Evolutionary conservation across 2,888 invertebrate species (phyloP), one percentile per base, ranked within the genome.

Genomic region (Eupithecia abbreviata): DNA sequence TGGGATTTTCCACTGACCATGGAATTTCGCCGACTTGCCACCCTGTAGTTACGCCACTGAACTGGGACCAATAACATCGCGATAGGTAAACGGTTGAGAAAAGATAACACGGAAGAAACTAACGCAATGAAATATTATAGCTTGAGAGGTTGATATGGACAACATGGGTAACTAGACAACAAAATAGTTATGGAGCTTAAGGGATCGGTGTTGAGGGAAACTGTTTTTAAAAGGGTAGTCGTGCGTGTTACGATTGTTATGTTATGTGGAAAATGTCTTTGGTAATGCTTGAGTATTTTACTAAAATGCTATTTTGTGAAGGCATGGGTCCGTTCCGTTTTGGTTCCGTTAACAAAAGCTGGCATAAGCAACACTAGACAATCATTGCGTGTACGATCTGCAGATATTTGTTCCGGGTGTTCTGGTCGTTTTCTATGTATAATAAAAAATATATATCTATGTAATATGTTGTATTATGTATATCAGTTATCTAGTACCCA

Each of bases 31-130:
- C 30, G 30, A 30, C 30, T 30, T 30, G 30, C 30, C 30, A 30
- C 30, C 30, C 30, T 30, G 30, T 30, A 30, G 30, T 30, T 0
- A 30, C 30, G 30, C 30, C 30, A 30, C 30, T 30, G 30, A 15
- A 5, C 15, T 15, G 51, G 51, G 51, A 15, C 4, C 73, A 75
- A 75, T 75, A 75, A 73, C 70, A 75, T 73, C 71, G 71, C 68
- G 6, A 55, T 55, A 9, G 51, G 75, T 75, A 73, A 73, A 75
- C 41, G 62, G 73, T 68, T 78, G 73, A 75, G 73, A 73, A 73
- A 73, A 71, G 67, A 67, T 65, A 41, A 42, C 73, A 71, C 42
- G 70, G 66, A 45, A 67, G 18, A 72, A 58, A 73, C 62, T 62
- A 65, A 65, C n/a, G 18, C 41, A 74, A 74, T 70, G 70, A 75